Evolutionary conservation across 2,888 invertebrate species (phyloP), one percentile per base, ranked within the genome.

Genomic region (Drosophila parthenogenetica): DNA sequence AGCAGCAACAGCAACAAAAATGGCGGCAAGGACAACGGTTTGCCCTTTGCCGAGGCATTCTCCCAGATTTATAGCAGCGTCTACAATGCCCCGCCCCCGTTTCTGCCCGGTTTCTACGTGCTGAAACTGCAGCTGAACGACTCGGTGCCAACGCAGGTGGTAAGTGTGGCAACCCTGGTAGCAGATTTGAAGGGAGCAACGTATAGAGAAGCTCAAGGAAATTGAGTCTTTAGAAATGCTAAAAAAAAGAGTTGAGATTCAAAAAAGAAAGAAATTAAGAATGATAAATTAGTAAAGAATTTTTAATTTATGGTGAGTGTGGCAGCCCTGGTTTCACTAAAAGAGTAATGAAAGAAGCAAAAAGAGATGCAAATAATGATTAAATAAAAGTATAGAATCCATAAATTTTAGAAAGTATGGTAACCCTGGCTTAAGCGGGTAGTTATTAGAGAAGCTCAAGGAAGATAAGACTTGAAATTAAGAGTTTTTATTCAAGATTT

Each of bases 41-140:
- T 92, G 48, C 91, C 92, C 29, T 92, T 92, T 75, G 88, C 92
- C 11, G 84, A 89, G 42, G 88, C 85, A 3, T 90, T 91, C 57
- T 83, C 85, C 10, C 89, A 88, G 37, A 62, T 82, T n/a, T 90
- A 90, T 22, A 89, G 75, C 64, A 81, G 87, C 7, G 86, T 90
- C 7, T 80, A 77, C 43, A 90, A 92, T 80, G 93, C 93, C 1
- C 91, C 92, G 74, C 95, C 96, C 1, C 95, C 95, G 46, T 96
- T 95, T 91, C 90, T 93, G 39, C 94, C 95, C 0, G 94, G 94
- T 68, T 96, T 96, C 93, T 95, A 94, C 92, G 94, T 95, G 73
- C 90, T 94, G 35, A 93, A 93, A 88, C 93, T 95, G 58, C 93
- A 94, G 48, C 89, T 96, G 57, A 93, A 94, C 79, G 92, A 92